Base-by-base conservation (phyloP, 2,113 vertebrate genomes). In the Rhadina sibilatrix region DNA sequence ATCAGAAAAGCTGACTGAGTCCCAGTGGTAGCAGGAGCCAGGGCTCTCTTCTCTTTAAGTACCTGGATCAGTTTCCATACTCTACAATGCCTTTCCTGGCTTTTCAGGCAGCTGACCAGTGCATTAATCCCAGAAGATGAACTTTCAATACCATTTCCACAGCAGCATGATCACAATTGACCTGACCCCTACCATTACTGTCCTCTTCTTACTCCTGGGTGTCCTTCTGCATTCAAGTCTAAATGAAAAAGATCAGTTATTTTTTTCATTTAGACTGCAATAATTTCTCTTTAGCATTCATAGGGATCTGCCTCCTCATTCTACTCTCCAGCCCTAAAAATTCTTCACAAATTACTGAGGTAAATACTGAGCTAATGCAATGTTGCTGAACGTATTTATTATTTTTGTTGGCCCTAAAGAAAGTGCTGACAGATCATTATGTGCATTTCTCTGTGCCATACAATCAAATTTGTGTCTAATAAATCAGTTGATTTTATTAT, bases 111-210 rank as follows among this genome's bases (percentile, higher is more conserved):
- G 18, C 18, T 65, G 33, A 47, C 2, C 33, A 74, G 5, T 18
- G 9, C 12, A 15, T 56, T 77, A 72, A 84, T 81, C 72, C 50
- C 37, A 80, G 20, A 60, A 15, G 28, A 42, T 61, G 15, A 77
- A 35, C 23, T 78, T 78, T 44, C 37, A 11, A 31, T 77, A 37
- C 15, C 9, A 37, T 79, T 85, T 87, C 22, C 31, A 46, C 8
- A 70, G 38, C 11, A 57, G 33, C 38, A 71, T 21, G 9, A 57
- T 16, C n/a, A 53, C 0, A 0, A 37, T 2, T 87, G 28, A 22
- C 42, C 9, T 74, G 37, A 70, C 3, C 10, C 3, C 6, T 10
- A 17, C 40, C 6, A 44, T 49, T 74, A 44, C 31, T 24, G 9
- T 70, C 8, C 5, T 60, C 18, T 40, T 89, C n/a, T 77, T 60